Percentiles rank a stretch among this genome's conserved stretches.
These are phyloP conservation scores for Lysiphlebus fabarum DNA, from an alignment of 1,140 invertebrate species.

Conservation along the genomic window DNA sequence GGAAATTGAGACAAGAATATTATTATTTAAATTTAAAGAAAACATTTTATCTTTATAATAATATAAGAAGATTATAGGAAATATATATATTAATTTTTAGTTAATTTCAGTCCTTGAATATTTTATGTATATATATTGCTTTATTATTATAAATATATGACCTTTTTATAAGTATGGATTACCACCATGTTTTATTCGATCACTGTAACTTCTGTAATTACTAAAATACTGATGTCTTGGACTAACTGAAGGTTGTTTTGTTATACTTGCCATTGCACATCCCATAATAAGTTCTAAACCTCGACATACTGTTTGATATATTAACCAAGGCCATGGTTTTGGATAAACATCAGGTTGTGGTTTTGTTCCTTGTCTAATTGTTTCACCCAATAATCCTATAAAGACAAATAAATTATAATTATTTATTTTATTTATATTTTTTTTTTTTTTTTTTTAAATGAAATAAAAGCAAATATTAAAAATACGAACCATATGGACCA, in stretches of 20 bases:
- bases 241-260: conserved; percentile 60
- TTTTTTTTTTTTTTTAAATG: neutral
- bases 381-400: conserved; percentile 43
- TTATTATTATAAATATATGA: conserved; percentile 29
- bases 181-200: conserved; percentile 52
- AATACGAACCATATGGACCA: conserved; percentile 55
- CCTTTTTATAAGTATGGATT: conserved; percentile 51
- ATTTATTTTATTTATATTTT: too few species aligned
- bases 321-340: conserved; percentile 57
- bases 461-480: conserved; percentile 1
- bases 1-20: conserved; percentile 1
- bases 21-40: conserved; percentile 1
- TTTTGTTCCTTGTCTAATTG: conserved; percentile 32
- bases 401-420: conserved; percentile 8
- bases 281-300: conserved; percentile 58
- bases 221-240: conserved; percentile 55
- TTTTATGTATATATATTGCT: conserved; percentile 21
- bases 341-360: conserved; percentile 33
- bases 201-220: conserved; percentile 54
- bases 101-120: conserved; percentile 3
- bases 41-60: too few species aligned
- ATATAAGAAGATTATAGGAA: neutral
- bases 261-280: conserved; percentile 61
- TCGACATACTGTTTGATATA: conserved; percentile 58
- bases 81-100: conserved; percentile 27